Conservation (phyloP, 2,888 invertebrate species). For the Geophilus truncorum region DNA sequence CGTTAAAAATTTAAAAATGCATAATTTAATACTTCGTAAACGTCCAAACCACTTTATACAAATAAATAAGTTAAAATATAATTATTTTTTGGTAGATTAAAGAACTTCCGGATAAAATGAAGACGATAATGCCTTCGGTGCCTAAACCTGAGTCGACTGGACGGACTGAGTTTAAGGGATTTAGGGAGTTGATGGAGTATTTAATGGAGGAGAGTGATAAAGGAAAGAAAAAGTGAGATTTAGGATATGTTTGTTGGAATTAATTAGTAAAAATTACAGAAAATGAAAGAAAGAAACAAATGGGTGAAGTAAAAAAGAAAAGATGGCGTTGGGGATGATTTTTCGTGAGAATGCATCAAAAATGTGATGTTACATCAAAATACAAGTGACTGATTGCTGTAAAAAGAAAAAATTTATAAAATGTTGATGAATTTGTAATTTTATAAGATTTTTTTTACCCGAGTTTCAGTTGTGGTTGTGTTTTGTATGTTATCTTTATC, state of each 20-base stretch:
- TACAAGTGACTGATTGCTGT: background rate
- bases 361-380: too few relatives aligned
- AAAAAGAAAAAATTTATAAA: background rate
- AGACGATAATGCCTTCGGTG: conserved; percentile 66
- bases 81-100: conserved; percentile 56
- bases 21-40: background rate
- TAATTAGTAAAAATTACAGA: too few relatives aligned
- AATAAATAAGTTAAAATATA: background rate
- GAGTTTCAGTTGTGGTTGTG: background rate
- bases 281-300: background rate
- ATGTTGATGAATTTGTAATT: background rate
- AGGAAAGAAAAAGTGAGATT: conserved; percentile 38
- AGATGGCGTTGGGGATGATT: too few relatives aligned
- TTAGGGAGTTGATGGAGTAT: conserved; percentile 79
- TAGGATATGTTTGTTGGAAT: too few relatives aligned
- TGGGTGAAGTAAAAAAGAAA: too few relatives aligned
- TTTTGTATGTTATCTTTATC: too few relatives aligned
- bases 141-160: conserved; percentile 73
- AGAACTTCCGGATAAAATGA: conserved; percentile 78
- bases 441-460: background rate
- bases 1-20: background rate
- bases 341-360: too few relatives aligned
- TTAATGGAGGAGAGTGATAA: conserved; percentile 52
- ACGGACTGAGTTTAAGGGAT: conserved; percentile 76
- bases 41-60: background rate